These are phyloP conservation scores for Cyclina sinensis DNA, from an alignment of 1,140 invertebrate species.

Conservation along the genomic window DNA sequence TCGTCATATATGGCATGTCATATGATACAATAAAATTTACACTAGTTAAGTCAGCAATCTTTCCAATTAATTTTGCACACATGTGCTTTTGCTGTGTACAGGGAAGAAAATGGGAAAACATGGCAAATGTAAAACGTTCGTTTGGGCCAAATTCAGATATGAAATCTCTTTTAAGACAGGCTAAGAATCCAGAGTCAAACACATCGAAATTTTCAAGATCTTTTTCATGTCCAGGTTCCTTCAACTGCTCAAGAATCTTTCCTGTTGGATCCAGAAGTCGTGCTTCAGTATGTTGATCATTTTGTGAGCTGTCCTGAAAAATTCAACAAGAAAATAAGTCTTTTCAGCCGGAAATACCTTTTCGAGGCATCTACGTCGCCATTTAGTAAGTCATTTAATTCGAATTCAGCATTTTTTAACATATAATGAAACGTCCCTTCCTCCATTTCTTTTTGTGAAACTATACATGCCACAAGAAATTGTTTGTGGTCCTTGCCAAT, in stretches of 20 bases:
- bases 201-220: not conserved
- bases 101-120: not conserved
- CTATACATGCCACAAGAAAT: slow-evolving; percentile 12
- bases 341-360: not conserved
- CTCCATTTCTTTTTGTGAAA: not conserved
- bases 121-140: not conserved
- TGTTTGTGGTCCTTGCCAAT: not conserved
- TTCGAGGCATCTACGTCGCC: not conserved
- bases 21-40: not conserved
- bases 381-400: not conserved
- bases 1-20: slow-evolving; percentile 15
- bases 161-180: not conserved
- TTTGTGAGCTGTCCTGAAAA: not conserved
- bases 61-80: slow-evolving; percentile 10
- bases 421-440: not conserved
- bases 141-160: not conserved
- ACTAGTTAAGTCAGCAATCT: not conserved
- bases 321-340: slow-evolving; percentile 14
- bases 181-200: not conserved
- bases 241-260: not conserved
- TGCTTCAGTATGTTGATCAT: slow-evolving; percentile 5
- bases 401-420: not conserved
- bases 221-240: not conserved
- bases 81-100: not conserved
- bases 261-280: not conserved